Base-by-base conservation (phyloP, 2,797 vertebrate genomes). In the Myotis findleyi region DNA sequence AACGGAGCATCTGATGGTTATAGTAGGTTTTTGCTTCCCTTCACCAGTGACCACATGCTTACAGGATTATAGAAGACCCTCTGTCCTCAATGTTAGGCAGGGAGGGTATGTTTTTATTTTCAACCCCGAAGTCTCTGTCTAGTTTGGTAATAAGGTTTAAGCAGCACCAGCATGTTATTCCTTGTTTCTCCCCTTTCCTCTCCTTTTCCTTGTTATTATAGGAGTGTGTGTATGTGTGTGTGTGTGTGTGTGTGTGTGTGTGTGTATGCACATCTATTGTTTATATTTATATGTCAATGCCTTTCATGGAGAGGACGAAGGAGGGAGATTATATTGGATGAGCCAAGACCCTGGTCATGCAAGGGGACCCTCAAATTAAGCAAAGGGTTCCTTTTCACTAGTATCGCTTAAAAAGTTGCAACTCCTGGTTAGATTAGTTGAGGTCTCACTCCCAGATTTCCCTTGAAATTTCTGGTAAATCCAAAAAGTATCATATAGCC, bases 11-110 rank as follows among this genome's bases (percentile, higher is more conserved):
- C 21, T 38, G 38, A 71, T 38, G 23, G 2, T 83, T 84, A 57
- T 55, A 86, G 27, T 64, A 66, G 76, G 36, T 49, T 88, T 68
- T 95, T 92, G 81, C 73, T 95, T 94, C 75, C 73, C 84, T 93
- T 95, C 30, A 17, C 64, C 44, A 75, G 64, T 83, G 71, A 95
- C 41, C 53, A 25, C 18, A 38, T n/a, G 41, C 44, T 92, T 87
- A 38, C 51, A 73, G 89, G 79, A 27, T n/a, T 84, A 36, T 93
- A 33, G 59, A 76, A 20, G 3, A 20, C 30, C 33, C 59, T 51
- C 1, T 73, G 8, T 94, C 16, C 76, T 90, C 62, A 85, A 3
- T 77, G 53, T 80, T 75, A 69, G 25, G 3, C 49, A 73, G 77
- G 47, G 49, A 89, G 88, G 64, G 10, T 88, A 33, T 83, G 41